Conservation (phyloP, 2,888 invertebrate genomes). For the Troides oblongomaculatus region DNA sequence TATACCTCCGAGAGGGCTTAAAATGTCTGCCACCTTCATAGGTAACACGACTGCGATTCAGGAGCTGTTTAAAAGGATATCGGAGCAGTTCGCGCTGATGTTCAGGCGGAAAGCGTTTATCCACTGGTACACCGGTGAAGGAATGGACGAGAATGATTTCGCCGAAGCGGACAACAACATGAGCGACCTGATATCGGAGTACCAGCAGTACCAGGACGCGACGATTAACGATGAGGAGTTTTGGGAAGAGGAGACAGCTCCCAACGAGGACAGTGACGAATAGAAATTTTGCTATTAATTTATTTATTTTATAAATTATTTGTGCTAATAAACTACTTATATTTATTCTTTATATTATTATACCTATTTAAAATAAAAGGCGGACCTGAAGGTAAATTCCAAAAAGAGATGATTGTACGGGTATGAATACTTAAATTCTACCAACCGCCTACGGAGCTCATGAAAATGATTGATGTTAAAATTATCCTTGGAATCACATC, state of each 20-base stretch:
- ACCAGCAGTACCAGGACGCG: conserved; percentile 95
- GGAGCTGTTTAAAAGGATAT: conserved; percentile 91
- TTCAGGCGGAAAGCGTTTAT: conserved; percentile 96
- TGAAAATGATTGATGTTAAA: too few relatives aligned
- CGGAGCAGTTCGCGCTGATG: conserved; percentile 93
- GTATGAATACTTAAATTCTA: too few relatives aligned
- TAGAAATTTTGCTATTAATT: conserved; percentile 28
- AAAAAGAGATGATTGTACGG: too few relatives aligned
- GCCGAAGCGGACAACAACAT: conserved; percentile 96
- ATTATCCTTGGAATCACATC: too few relatives aligned
- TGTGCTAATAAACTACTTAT: not conserved
- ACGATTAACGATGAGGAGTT: conserved; percentile 90
- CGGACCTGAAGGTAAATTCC: too few relatives aligned
- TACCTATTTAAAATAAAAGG: too few relatives aligned
- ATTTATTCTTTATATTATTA: too few relatives aligned
- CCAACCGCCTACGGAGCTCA: too few relatives aligned
- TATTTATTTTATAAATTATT: conserved; percentile 30
- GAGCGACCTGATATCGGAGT: conserved; percentile 92
- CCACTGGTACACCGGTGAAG: conserved; percentile 98
- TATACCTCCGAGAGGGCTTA: conserved; percentile 86
- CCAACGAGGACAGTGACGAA: conserved; percentile 40
- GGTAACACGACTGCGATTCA: conserved; percentile 92
- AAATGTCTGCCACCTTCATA: conserved; percentile 93
- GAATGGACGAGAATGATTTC: conserved; percentile 97
- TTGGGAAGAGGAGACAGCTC: conserved; percentile 71